These are phyloP conservation scores for Azemiops feae DNA, from an alignment of 2,113 vertebrate species.

Conservation along the genomic window DNA sequence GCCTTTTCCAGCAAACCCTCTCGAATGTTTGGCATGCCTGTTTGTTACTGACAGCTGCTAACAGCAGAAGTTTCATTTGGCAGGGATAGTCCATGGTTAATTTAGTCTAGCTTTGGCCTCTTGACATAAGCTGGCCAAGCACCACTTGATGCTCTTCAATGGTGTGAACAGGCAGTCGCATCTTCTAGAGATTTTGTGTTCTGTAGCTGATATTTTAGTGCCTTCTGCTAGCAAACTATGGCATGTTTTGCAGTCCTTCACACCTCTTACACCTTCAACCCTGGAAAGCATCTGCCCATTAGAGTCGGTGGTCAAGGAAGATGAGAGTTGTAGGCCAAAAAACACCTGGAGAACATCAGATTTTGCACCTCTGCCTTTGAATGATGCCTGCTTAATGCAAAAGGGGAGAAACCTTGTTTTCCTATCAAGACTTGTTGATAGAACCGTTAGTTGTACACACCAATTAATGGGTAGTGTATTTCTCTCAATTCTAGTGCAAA, in stretches of 20 bases:
- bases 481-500: neutral
- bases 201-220: neutral
- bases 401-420: neutral
- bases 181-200: no score
- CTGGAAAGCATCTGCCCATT: neutral
- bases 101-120: neutral
- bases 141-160: neutral
- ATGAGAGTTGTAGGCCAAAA: no score
- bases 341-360: neutral
- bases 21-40: neutral
- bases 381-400: neutral
- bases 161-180: neutral
- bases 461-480: neutral
- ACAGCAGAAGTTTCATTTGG: neutral
- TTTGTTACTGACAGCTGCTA: neutral
- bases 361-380: neutral
- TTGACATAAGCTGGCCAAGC: neutral
- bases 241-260: neutral
- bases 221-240: neutral
- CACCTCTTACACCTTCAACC: neutral
- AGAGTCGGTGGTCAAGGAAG: neutral
- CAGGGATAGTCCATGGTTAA: neutral
- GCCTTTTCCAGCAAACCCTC: neutral
- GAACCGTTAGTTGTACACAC: neutral
- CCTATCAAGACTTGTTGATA: neutral